A percentile compares a stretch with the other conserved stretches of the same genome.
phyloP scores from a whole-genome alignment of 2,888 invertebrate genomes.

The Patella ulyssiponensis region DNA sequence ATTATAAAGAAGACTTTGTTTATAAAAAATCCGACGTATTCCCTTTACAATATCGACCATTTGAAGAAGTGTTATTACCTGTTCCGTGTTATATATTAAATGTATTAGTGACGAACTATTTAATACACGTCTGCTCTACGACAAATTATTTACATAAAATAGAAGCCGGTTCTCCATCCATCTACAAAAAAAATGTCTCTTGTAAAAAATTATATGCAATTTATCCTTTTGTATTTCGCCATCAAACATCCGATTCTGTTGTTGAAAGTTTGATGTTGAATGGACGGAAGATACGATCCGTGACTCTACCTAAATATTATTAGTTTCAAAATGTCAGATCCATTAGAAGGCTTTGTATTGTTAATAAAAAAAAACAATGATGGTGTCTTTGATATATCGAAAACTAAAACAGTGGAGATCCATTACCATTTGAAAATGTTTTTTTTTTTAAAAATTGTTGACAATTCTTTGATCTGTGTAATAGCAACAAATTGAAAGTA shows the following conservation, averaged over 20 bases:
- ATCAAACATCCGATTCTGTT: not conserved
- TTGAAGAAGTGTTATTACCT: slow-evolving; percentile 35
- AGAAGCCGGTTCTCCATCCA: slow-evolving; percentile 20
- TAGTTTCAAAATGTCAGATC: not conserved
- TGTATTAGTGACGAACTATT: slow-evolving; percentile 24
- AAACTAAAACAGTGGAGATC: too few species aligned
- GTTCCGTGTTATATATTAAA: slow-evolving; percentile 36
- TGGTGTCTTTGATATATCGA: too few species aligned
- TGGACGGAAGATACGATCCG: not conserved
- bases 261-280: not conserved
- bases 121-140: slow-evolving; percentile 30
- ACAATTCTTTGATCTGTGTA: too few species aligned
- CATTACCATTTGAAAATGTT: too few species aligned
- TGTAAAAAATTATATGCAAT: slow-evolving; percentile 36
- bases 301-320: not conserved
- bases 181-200: slow-evolving; percentile 22
- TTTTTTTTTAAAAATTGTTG: too few species aligned
- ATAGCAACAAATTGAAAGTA: too few species aligned
- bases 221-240: slow-evolving; percentile 54
- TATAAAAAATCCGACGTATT: slow-evolving; percentile 34
- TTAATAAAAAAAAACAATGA: too few species aligned
- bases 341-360: too few species aligned
- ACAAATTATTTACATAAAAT: slow-evolving; percentile 37
- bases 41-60: slow-evolving; percentile 38
- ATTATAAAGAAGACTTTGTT: slow-evolving; percentile 26